Conservation (phyloP, 2,113 vertebrate genomes). For the Coracopsis vasa region DNA sequence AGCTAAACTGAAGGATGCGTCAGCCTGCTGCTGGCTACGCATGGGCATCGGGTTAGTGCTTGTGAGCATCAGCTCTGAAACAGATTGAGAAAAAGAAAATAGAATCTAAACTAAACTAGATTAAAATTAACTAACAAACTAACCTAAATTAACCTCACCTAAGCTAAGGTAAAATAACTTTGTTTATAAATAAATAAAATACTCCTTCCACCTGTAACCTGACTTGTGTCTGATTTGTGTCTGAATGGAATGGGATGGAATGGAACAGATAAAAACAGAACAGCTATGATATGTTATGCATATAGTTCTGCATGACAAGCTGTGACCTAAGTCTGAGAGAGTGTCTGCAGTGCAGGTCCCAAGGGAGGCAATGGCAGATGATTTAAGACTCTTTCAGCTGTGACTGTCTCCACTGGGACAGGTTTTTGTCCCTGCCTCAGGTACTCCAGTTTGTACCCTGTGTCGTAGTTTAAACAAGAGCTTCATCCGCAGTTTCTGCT, state of each 20-base stretch:
- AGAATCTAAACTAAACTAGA: too few species aligned
- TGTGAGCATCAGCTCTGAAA: too few species aligned
- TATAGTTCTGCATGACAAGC: not conserved
- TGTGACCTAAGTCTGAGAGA: not conserved
- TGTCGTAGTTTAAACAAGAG: not conserved
- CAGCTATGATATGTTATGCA: not conserved
- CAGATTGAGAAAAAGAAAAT: too few species aligned
- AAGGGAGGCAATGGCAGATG: not conserved
- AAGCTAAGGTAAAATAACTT: too few species aligned
- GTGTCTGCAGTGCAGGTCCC: not conserved
- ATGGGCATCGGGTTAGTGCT: too few species aligned
- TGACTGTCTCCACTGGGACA: fast-evolving
- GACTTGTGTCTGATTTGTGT: too few species aligned
- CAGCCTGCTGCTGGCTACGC: too few species aligned
- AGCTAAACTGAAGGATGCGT: too few species aligned
- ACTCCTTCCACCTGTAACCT: too few species aligned
- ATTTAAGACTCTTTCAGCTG: not conserved
- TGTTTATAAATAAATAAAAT: too few species aligned
- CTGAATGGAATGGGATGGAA: not conserved
- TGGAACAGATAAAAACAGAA: not conserved
- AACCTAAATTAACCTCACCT: too few species aligned
- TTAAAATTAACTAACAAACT: too few species aligned
- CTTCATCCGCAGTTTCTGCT: not conserved
- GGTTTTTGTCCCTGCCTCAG: not conserved
- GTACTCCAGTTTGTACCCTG: not conserved